phyloP scores from a whole-genome alignment of 2,797 vertebrate species.

The Sebastes iracundus region DNA sequence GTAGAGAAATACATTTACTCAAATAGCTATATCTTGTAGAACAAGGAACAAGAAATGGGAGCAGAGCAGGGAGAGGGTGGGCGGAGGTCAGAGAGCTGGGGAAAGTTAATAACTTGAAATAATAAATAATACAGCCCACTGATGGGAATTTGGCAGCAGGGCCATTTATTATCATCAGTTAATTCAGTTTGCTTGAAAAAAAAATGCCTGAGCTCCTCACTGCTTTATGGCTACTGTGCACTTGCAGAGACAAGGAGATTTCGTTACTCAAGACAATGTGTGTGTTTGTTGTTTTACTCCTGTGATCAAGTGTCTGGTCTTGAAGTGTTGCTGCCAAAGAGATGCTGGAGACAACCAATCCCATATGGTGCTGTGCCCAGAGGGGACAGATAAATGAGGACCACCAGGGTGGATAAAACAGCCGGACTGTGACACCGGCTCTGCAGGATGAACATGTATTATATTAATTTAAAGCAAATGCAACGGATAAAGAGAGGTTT shows the following conservation, averaged over 20 bases:
- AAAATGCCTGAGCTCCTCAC: constrained; percentile 17
- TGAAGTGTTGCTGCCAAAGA: constrained; percentile 65
- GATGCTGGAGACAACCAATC: constrained; percentile 69
- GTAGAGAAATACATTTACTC: constrained; percentile 72
- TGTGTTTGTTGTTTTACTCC: constrained; percentile 70
- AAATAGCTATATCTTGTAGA: constrained; percentile 79
- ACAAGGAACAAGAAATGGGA: constrained; percentile 71
- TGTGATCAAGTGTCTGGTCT: constrained; percentile 62
- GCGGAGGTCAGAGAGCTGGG: constrained; percentile 72
- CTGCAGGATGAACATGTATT: constrained; percentile 16
- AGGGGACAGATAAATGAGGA: constrained; percentile 72
- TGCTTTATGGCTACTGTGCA: constrained; percentile 60
- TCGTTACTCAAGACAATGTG: constrained; percentile 67
- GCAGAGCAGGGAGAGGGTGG: constrained; percentile 55
- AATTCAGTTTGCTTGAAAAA: constrained; percentile 27
- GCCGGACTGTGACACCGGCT: constrained; percentile 18
- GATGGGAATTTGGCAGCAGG: constrained; percentile 80
- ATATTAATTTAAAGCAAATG: constrained; percentile 30
- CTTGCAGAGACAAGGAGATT: constrained; percentile 58
- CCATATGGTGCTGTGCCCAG: constrained; percentile 70
- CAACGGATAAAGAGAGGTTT: not conserved
- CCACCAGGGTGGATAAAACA: constrained; percentile 71
- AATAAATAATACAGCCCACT: constrained; percentile 75
- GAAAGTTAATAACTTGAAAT: constrained; percentile 84
- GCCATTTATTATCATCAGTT: constrained; percentile 62